Base-by-base conservation (phyloP, 2,113 vertebrate species). In the Vireo altiloquus region DNA sequence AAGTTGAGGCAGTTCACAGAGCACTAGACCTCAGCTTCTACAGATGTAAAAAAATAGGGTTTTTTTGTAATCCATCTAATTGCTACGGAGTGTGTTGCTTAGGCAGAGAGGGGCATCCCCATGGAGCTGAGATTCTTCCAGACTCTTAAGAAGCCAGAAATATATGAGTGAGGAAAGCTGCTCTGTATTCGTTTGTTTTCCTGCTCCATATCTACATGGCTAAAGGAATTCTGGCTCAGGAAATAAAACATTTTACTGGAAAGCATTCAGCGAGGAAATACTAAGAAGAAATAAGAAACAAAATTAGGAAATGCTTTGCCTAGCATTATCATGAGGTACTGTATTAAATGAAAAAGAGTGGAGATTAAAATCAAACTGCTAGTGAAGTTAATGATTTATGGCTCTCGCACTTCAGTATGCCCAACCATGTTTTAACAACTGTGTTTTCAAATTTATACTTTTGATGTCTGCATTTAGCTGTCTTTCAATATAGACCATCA, bases 241-340 rank as follows among this genome's bases (percentile, higher is more conserved):
- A 95, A 92, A 63, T 50, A 75, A 71, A 94, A 44, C 17, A 25
- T 77, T 95, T 95, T 52, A 66, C 61, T 92, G 35, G 74, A 95
- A 89, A 94, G 83, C 77, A 87, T 13, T 59, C 10, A 68, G 35
- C 19, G 59, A 65, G 18, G 20, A 91, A 57, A 61, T 83, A n/a
- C 16, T 77, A 65, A 89, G 84, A 84, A 46, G 11, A 91, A 94
- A 76, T 37, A 89, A 77, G 81, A 75, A 81, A 86, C 71, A 31
- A 91, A 95, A 77, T 54, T 50, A 24, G 22, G 52, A 91, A 59
- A 57, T 4, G 0, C 33, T 7, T 13, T 66, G 19, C 22, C 9
- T 56, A 53, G 28, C 16, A n/a, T 84, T 65, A 19, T 54, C 11
- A 13, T 46, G 44, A 78, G 44, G 22, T 70, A 52, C 16, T 74